Percentiles rank a stretch among this genome's conserved stretches.
These are phyloP conservation scores for Smutsia gigantea DNA, from an alignment of 2,797 vertebrate species.

Conservation along the genomic window DNA sequence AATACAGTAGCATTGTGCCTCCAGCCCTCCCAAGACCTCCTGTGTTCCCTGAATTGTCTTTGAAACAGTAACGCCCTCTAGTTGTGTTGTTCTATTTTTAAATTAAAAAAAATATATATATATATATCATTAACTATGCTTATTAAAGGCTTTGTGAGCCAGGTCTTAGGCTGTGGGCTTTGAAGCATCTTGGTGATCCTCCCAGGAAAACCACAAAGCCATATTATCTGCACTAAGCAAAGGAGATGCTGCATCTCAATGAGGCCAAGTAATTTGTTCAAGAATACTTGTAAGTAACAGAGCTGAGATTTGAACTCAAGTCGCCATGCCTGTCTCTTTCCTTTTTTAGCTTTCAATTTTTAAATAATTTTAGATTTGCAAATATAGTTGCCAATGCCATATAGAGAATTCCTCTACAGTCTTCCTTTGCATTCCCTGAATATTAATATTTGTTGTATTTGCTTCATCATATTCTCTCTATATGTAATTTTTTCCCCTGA, in stretches of 20 bases:
- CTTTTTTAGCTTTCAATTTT: not conserved
- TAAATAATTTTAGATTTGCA: constrained; percentile 10
- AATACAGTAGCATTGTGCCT: not conserved
- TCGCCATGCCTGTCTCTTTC: fast-evolving
- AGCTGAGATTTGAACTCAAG: not conserved
- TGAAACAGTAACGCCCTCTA: not conserved
- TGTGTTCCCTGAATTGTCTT: not conserved
- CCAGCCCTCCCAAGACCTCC: fast-evolving
- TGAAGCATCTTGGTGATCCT: not conserved
- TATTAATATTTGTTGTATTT: not conserved
- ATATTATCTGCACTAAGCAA: not conserved
- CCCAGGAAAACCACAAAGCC: not conserved
- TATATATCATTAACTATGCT: not conserved
- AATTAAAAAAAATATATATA: not conserved
- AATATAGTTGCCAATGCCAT: not conserved
- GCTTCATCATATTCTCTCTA: not conserved
- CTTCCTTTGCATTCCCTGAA: not conserved
- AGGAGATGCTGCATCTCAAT: not conserved
- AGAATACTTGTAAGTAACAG: not conserved
- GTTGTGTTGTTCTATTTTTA: not conserved
- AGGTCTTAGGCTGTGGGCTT: not conserved
- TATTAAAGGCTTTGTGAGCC: not conserved
- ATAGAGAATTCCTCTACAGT: not conserved
- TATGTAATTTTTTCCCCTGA: not conserved
- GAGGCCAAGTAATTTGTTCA: not conserved